Base-by-base conservation (phyloP, 2,113 vertebrate species). In the Mustela nigripes region DNA sequence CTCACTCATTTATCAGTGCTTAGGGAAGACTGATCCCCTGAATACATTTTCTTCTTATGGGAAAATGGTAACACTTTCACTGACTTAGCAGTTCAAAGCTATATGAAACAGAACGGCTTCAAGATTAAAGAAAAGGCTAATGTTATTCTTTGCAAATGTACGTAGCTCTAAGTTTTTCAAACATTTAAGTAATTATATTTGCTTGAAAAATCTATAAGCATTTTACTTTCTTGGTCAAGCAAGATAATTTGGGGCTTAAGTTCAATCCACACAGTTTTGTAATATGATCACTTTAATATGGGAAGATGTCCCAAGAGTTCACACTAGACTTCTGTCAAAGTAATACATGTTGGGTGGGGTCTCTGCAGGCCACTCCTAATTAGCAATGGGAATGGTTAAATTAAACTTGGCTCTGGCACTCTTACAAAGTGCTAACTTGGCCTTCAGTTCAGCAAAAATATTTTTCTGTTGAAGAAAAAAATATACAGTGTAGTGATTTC, bases 11-110 rank as follows among this genome's bases (percentile, higher is more conserved):
- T 89, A 95, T 96, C 92, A 97, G 53, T 84, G 89, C 31, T 96
- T 83, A 73, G 93, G 58, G 36, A 98, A 94, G 96, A 98, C 67
- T 90, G 4, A 98, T 97, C 89, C 91, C 58, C 80, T 96, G 67
- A 95, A 67, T 85, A 96, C 50, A 88, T 5, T 97, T 65, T 92
- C 0, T 71, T 95, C 21, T 24, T 96, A 19, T 65, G 71, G 94
- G 86, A 97, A 98, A 95, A 89, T 83, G 31, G 19, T 69, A 95
- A 89, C 45, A 85, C 7, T 80, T 94, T 91, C 33, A 92, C 67
- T 91, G 82, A 93, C 85, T 96, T n/a, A 83, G 88, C 58, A 65
- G 42, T 39, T 87, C 15, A 69, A 88, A 78, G 24, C 48, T 86
- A 18, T 69, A 15, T 60, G 69, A 97, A 97, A 95, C 58, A 89